Percentiles rank a stretch among this genome's conserved stretches.
Conservation (phyloP, 2,797 vertebrate species). For the Syndactyla subalaris region DNA sequence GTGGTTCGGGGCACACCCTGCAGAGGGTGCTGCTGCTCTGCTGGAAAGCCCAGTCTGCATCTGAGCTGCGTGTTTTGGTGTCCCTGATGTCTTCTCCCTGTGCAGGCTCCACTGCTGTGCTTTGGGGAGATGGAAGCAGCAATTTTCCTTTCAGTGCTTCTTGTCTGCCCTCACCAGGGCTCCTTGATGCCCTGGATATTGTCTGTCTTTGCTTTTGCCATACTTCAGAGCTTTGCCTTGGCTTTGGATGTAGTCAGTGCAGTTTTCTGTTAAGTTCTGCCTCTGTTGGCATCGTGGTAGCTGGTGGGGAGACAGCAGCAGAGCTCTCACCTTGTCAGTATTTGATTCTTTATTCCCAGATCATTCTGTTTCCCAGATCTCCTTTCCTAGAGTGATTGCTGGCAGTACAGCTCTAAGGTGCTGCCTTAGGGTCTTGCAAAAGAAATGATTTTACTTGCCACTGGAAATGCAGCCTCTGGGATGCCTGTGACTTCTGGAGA, state of each 20-base stretch:
- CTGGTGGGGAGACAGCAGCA: background rate
- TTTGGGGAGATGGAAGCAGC: background rate
- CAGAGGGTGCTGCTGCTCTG: constrained; percentile 56
- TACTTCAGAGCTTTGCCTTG: background rate
- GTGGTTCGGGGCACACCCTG: accelerated
- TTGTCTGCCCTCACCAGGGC: accelerated
- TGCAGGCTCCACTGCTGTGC: background rate
- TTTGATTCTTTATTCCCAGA: background rate
- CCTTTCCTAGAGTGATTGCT: background rate
- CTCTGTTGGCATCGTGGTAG: accelerated
- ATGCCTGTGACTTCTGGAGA: background rate
- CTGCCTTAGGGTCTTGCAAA: background rate
- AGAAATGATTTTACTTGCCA: background rate
- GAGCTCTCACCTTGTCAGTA: background rate
- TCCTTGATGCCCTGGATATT: background rate
- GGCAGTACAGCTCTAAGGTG: background rate
- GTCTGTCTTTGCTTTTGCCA: background rate
- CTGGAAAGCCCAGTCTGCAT: accelerated
- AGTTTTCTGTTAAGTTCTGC: background rate
- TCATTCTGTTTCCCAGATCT: background rate
- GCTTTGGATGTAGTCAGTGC: background rate
- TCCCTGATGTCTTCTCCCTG: background rate
- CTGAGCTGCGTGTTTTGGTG: background rate
- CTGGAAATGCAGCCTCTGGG: background rate
- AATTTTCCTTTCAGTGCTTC: background rate